Evolutionary conservation across 1,140 invertebrate species (phyloP).

Genomic region (Drosophila pandora): DNA sequence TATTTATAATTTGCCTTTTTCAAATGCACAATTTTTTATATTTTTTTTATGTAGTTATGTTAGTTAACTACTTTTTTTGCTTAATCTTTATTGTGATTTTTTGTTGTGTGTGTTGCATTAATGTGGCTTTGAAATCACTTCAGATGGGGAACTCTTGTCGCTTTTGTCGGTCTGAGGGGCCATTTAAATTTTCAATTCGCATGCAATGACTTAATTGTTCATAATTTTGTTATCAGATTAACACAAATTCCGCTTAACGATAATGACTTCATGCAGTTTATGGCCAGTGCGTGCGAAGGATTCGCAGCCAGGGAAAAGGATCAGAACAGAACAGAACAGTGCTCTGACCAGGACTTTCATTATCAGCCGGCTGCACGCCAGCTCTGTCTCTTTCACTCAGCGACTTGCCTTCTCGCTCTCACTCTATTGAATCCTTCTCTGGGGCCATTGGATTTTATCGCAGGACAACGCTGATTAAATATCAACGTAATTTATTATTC

Average conservation of each 20-base stretch:
- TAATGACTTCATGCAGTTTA: slow-evolving; percentile 82
- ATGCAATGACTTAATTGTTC: slow-evolving; percentile 82
- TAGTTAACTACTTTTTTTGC: not conserved
- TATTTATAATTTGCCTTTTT: not conserved
- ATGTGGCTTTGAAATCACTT: slow-evolving; percentile 37
- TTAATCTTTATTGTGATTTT: not conserved
- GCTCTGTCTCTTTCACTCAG: slow-evolving; percentile 1
- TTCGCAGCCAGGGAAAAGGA: slow-evolving; percentile 12
- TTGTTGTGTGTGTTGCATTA: slow-evolving; percentile 21
- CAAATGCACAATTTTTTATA: too few relatives aligned
- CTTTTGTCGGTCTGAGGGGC: slow-evolving; percentile 34
- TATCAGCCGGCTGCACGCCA: slow-evolving; percentile 73
- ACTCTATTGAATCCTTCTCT: slow-evolving; percentile 19
- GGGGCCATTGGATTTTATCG: slow-evolving; percentile 76
- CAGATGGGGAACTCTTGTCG: slow-evolving; percentile 34
- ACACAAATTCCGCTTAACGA: slow-evolving; percentile 81
- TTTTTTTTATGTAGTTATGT: too few relatives aligned
- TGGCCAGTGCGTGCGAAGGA: slow-evolving; percentile 65
- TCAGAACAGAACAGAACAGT: slow-evolving; percentile 11
- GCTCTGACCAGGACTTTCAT: slow-evolving; percentile 37
- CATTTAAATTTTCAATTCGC: slow-evolving; percentile 79
- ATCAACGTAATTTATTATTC: slow-evolving; percentile 81
- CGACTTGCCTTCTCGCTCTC: not conserved
- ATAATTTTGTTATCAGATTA: slow-evolving; percentile 82
- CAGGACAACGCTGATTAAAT: slow-evolving; percentile 74